These are phyloP conservation scores for Hydrochoerus hydrochaeris DNA, from an alignment of 2,113 vertebrate genomes.

Conservation along the genomic window DNA sequence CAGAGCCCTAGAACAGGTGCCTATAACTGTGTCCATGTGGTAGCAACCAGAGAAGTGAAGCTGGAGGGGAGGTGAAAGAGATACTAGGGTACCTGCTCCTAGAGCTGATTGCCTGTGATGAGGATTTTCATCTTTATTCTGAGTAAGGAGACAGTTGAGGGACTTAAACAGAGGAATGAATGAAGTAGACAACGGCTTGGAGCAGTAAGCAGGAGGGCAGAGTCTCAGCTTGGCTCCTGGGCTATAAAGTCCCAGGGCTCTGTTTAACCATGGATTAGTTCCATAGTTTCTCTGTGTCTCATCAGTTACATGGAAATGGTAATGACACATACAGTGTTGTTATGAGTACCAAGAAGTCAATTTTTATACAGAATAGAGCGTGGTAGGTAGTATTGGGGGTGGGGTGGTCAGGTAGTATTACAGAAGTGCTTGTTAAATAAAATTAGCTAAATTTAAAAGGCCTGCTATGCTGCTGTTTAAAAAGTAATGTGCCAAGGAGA, in stretches of 20 bases:
- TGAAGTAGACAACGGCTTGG: background rate
- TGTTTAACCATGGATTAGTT: background rate
- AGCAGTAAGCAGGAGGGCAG: background rate
- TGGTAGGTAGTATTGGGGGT: background rate
- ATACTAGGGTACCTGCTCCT: background rate
- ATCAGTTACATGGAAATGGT: background rate
- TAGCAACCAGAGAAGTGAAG: too few relatives aligned
- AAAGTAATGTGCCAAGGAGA: background rate
- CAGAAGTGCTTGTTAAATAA: slow-evolving; percentile 3
- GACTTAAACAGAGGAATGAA: background rate
- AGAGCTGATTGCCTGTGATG: background rate
- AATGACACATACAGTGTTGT: background rate
- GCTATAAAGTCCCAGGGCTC: background rate
- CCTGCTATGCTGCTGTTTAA: background rate
- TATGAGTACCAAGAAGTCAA: background rate
- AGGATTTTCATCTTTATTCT: background rate
- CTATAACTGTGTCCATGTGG: background rate
- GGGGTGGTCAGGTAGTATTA: background rate
- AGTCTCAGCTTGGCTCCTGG: background rate
- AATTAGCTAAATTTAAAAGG: background rate
- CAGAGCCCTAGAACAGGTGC: background rate
- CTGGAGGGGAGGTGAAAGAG: background rate
- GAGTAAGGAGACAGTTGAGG: background rate
- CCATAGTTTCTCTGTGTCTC: background rate
- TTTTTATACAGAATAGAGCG: background rate